These are phyloP conservation scores for Drosophila quasianomalipes DNA, from an alignment of 2,888 invertebrate genomes.

Conservation along the genomic window DNA sequence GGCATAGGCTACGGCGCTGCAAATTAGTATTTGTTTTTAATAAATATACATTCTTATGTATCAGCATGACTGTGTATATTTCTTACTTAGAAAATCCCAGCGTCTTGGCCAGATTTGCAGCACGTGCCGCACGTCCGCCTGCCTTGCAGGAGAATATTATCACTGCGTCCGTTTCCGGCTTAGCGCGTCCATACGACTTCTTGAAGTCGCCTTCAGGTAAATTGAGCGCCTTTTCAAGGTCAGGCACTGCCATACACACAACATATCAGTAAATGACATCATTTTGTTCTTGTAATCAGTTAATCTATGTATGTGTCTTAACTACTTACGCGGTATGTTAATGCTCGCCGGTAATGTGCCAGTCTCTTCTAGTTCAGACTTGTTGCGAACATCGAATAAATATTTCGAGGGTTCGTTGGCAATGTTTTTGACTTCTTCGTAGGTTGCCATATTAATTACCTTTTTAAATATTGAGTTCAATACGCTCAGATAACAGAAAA, in stretches of 20 bases:
- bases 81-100: conserved; percentile 83
- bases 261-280: conserved; percentile 9
- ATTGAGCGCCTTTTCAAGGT: conserved; percentile 79
- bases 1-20: conserved; percentile 83
- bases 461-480: neutral
- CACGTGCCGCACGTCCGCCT: conserved; percentile 89
- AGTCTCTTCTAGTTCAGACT: conserved; percentile 89
- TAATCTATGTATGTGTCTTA: conserved; percentile 19
- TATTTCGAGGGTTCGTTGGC: conserved; percentile 86
- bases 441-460: conserved; percentile 79
- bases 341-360: conserved; percentile 91
- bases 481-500: neutral
- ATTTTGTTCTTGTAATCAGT: neutral
- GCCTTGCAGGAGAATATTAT: conserved; percentile 90
- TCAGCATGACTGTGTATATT: neutral
- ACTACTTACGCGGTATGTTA: conserved; percentile 90
- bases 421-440: conserved; percentile 86
- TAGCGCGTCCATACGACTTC: conserved; percentile 85
- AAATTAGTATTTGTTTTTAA: conserved; percentile 32
- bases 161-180: conserved; percentile 87
- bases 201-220: conserved; percentile 81
- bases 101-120: conserved; percentile 86
- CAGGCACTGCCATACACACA: conserved; percentile 70
- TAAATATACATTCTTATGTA: conserved; percentile 43
- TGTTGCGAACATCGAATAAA: conserved; percentile 92